phyloP scores from a whole-genome alignment of 2,113 vertebrate genomes.

The Xerus inauris region DNA sequence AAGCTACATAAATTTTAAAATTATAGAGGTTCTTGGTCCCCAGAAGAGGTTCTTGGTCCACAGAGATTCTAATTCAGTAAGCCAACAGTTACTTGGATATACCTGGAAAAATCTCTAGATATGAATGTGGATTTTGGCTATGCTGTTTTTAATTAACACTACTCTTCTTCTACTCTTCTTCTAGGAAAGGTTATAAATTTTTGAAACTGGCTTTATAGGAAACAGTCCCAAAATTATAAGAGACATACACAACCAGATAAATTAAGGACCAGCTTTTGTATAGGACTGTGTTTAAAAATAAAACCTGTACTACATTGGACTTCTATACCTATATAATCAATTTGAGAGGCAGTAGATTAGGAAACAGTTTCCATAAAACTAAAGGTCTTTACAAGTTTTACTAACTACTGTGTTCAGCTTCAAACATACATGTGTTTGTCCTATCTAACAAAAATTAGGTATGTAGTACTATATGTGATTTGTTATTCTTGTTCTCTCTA shows the following conservation, averaged over 20 bases:
- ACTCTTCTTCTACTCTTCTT: background rate
- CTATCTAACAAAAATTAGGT: background rate
- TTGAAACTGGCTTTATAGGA: background rate
- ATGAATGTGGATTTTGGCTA: background rate
- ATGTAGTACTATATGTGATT: background rate
- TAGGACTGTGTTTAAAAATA: background rate
- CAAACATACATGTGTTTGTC: background rate
- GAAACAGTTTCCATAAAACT: background rate
- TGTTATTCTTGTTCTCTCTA: background rate
- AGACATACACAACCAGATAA: background rate
- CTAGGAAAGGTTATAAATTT: background rate
- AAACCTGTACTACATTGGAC: background rate
- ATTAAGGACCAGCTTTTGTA: background rate
- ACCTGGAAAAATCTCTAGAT: background rate
- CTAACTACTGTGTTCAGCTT: background rate
- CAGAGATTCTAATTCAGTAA: background rate
- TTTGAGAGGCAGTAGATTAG: background rate
- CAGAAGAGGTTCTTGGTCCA: background rate
- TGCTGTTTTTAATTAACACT: background rate
- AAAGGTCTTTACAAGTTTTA: background rate
- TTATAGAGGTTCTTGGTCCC: background rate
- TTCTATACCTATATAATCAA: background rate
- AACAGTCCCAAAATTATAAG: background rate
- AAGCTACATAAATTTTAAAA: background rate
- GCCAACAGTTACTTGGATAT: background rate